Conservation (phyloP, 2,888 invertebrate species). For the Lepidocyrtinus sp. region DNA sequence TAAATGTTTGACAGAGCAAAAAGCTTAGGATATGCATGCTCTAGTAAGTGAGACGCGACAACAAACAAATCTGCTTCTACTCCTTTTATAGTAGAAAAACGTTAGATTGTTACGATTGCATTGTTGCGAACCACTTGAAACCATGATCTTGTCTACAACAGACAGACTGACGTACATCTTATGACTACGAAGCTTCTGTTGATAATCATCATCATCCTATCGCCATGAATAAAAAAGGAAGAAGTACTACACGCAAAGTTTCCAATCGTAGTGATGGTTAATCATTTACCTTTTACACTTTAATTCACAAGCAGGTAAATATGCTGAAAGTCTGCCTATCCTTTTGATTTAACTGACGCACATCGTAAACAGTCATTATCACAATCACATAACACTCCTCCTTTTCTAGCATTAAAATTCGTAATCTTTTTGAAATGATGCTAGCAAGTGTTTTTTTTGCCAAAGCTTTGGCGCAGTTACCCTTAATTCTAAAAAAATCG, state of each 20-base stretch:
- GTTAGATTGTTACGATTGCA: neutral
- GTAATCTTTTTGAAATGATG: neutral
- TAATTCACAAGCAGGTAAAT: neutral
- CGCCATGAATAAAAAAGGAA: too few species aligned
- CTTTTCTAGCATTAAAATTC: constrained; percentile 13
- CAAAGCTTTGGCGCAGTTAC: neutral
- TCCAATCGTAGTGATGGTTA: too few species aligned
- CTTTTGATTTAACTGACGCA: neutral
- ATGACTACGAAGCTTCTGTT: too few species aligned
- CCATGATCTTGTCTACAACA: neutral
- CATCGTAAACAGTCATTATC: neutral
- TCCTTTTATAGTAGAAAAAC: neutral
- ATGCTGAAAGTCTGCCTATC: neutral
- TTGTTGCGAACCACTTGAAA: neutral
- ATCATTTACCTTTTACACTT: neutral
- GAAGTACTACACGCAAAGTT: too few species aligned
- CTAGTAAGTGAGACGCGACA: neutral
- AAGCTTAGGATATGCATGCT: neutral
- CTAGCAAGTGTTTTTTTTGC: neutral
- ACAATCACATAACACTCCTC: constrained; percentile 10
- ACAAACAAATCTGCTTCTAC: neutral
- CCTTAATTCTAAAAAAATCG: neutral
- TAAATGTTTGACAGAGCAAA: neutral
- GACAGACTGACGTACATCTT: neutral
- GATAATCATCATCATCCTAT: too few species aligned